A percentile compares a stretch with the other conserved stretches of the same genome.
Evolutionary conservation across 2,113 vertebrate genomes (phyloP).

Genomic region (Kryptolebias marmoratus): DNA sequence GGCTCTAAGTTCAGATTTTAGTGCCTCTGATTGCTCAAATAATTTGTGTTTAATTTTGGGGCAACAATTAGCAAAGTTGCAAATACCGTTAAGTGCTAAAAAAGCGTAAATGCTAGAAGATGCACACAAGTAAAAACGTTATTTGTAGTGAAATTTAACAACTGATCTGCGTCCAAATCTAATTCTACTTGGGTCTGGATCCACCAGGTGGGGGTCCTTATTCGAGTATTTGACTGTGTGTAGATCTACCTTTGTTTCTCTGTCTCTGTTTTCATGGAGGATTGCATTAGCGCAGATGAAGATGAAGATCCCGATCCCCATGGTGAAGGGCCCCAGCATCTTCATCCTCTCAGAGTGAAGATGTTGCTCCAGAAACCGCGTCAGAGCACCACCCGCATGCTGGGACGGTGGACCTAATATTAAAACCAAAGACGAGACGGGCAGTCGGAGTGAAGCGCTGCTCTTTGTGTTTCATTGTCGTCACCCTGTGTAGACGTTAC

Average conservation of each 20-base stretch:
- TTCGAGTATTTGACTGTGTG: no score
- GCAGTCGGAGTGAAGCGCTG: no score
- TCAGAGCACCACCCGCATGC: constrained; percentile 77
- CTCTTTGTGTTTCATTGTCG: not conserved
- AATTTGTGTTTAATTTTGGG: no score
- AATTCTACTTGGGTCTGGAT: not conserved
- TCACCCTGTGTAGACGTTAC: constrained; percentile 14
- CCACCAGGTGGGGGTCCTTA: no score
- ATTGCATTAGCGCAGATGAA: constrained; percentile 99
- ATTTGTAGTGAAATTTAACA: not conserved
- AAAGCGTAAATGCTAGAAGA: not conserved
- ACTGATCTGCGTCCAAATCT: not conserved
- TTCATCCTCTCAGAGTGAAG: constrained; percentile 96
- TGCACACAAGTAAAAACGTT: not conserved
- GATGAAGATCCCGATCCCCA: constrained; percentile 99
- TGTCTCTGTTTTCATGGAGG: constrained; percentile 96
- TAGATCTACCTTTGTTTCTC: constrained; percentile 89
- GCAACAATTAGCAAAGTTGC: no score
- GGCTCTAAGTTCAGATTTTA: no score
- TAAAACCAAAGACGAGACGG: not conserved
- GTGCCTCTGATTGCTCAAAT: no score
- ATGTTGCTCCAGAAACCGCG: constrained; percentile 91
- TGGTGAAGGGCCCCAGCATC: constrained; percentile 98
- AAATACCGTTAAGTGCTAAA: not conserved
- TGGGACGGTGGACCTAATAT: constrained; percentile 40